These are phyloP conservation scores for Monarcha castaneiventris DNA, from an alignment of 2,113 vertebrate species.

Conservation along the genomic window DNA sequence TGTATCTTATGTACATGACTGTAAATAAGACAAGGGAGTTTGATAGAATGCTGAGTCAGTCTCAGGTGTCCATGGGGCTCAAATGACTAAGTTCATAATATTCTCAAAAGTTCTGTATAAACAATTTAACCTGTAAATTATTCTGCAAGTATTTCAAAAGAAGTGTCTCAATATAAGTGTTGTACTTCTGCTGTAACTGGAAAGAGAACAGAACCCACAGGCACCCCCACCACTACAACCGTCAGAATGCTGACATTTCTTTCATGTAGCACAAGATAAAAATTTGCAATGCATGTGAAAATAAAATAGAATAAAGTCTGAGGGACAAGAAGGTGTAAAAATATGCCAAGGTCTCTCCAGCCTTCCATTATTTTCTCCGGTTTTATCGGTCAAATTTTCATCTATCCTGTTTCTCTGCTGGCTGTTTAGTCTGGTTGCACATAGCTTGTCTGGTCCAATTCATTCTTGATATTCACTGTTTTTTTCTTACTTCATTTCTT, in stretches of 20 bases:
- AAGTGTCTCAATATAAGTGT: neutral
- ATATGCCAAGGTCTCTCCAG: neutral
- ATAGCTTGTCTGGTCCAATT: neutral
- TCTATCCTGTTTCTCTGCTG: neutral
- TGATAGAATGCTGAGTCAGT: neutral
- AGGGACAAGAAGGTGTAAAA: neutral
- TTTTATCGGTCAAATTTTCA: neutral
- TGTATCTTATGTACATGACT: neutral
- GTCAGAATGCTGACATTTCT: neutral
- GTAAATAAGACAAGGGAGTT: neutral
- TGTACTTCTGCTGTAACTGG: neutral
- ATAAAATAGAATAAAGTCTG: neutral
- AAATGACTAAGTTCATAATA: neutral
- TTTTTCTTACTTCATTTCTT: neutral
- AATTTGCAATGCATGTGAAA: neutral
- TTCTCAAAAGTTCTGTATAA: neutral
- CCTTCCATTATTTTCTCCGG: neutral
- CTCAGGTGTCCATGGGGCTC: neutral
- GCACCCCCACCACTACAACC: too few relatives aligned
- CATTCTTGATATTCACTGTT: neutral
- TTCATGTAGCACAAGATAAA: neutral
- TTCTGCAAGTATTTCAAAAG: neutral
- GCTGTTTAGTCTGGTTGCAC: neutral
- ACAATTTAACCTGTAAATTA: neutral
- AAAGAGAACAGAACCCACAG: neutral